phyloP scores from a whole-genome alignment of 2,113 vertebrate species.

The Scartelaos histophorus region DNA sequence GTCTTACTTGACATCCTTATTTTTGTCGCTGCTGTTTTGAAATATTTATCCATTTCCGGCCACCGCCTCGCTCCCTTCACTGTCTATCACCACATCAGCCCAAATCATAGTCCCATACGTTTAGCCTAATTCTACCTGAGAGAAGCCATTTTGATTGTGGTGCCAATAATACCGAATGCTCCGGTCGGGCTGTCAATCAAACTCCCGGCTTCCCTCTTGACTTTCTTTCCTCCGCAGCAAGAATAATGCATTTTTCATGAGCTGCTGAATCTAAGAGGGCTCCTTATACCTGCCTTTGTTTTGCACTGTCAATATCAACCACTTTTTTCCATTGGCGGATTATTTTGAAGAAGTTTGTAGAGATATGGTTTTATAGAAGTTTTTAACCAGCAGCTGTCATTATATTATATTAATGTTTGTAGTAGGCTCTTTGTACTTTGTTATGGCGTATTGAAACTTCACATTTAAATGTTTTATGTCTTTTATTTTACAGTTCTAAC shows the following conservation, averaged over 20 bases:
- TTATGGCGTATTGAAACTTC: neutral
- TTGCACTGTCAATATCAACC: conserved; percentile 59
- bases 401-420: conserved; percentile 14
- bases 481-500: neutral
- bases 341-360: conserved; percentile 45
- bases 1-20: neutral
- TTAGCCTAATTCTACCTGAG: conserved; percentile 54
- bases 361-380: conserved; percentile 34
- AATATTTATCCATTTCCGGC: conserved; percentile 10
- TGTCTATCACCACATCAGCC: conserved; percentile 22
- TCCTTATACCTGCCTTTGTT: conserved; percentile 49
- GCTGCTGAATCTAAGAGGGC: conserved; percentile 47
- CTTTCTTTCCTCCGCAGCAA: conserved; percentile 61
- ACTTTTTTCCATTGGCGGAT: conserved; percentile 48
- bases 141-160: conserved; percentile 44
- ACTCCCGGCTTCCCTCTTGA: conserved; percentile 50
- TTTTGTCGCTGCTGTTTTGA: conserved; percentile 16
- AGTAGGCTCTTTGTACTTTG: conserved; percentile 9
- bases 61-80: conserved; percentile 14
- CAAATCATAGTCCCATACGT: neutral
- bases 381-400: conserved; percentile 25
- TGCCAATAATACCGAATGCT: conserved; percentile 44
- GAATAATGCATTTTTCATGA: conserved; percentile 73
- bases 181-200: conserved; percentile 41
- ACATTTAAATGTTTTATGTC: neutral